Conservation (phyloP, 2,888 invertebrate genomes). For the Rambutsinella grinnellia region DNA sequence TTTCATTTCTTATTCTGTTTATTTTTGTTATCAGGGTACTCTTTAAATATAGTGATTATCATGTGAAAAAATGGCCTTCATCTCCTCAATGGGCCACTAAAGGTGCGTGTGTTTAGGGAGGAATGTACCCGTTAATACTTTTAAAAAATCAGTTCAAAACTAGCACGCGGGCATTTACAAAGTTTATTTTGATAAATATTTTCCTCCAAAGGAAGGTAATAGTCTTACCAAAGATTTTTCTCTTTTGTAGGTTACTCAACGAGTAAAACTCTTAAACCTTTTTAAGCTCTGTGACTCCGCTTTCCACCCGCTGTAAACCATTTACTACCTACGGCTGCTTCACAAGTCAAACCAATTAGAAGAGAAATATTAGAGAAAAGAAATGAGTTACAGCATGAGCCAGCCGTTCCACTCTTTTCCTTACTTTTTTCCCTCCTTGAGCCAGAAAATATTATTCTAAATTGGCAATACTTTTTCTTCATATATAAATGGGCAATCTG, state of each 20-base stretch:
- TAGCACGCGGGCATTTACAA: too few relatives aligned
- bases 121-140: too few relatives aligned
- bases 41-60: too few relatives aligned
- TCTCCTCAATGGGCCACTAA: neutral
- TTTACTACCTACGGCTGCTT: neutral
- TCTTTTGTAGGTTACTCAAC: too few relatives aligned
- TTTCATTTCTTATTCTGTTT: neutral
- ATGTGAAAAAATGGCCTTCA: too few relatives aligned
- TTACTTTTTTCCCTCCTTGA: neutral
- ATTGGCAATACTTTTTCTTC: neutral
- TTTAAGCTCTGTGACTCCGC: too few relatives aligned
- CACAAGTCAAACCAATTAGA: neutral
- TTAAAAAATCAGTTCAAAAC: too few relatives aligned
- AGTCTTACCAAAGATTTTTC: too few relatives aligned
- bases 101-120: neutral
- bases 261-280: too few relatives aligned
- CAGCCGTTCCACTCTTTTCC: too few relatives aligned
- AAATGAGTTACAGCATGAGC: neutral
- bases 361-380: neutral
- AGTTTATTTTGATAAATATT: too few relatives aligned
- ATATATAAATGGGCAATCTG: neutral
- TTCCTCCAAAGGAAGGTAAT: too few relatives aligned
- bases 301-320: neutral
- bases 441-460: neutral
- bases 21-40: neutral